These are phyloP conservation scores for Lerista edwardsae DNA, from an alignment of 2,797 vertebrate species.

Conservation along the genomic window DNA sequence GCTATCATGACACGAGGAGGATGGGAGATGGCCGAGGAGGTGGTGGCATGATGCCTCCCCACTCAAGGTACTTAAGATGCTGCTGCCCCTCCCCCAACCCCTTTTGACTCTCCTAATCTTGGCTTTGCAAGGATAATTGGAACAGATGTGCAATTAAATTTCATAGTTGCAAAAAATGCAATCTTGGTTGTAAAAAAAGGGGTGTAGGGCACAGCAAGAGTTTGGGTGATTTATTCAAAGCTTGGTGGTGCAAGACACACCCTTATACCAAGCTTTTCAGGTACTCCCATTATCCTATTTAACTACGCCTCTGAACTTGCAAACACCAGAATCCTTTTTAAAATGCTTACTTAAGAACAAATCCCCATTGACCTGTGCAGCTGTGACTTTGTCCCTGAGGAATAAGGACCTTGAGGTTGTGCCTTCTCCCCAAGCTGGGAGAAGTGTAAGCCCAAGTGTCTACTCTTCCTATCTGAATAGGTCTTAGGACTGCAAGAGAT, in stretches of 20 bases:
- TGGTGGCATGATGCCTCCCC: conserved; percentile 83
- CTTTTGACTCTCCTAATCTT: neutral
- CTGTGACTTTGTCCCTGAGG: neutral
- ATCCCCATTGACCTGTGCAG: neutral
- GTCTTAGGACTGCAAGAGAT: neutral
- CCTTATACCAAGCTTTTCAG: neutral
- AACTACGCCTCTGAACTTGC: neutral
- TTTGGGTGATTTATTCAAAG: neutral
- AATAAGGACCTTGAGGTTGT: too few species aligned
- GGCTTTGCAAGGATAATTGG: too few species aligned
- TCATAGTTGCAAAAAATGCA: too few species aligned
- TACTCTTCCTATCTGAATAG: neutral
- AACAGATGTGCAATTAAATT: too few species aligned
- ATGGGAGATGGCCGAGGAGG: conserved; percentile 85
- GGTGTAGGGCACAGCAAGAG: too few species aligned
- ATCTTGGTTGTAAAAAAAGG: too few species aligned
- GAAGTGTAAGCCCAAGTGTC: too few species aligned
- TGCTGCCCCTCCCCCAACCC: too few species aligned
- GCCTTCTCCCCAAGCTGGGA: too few species aligned
- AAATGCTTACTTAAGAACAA: neutral
- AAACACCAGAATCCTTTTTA: neutral
- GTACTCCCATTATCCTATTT: too few species aligned
- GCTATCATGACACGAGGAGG: conserved; percentile 86
- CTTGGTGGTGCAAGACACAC: neutral
- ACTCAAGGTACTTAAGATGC: conserved; percentile 83